phyloP scores from a whole-genome alignment of 2,113 vertebrate species.

The Centrocercus urophasianus region DNA sequence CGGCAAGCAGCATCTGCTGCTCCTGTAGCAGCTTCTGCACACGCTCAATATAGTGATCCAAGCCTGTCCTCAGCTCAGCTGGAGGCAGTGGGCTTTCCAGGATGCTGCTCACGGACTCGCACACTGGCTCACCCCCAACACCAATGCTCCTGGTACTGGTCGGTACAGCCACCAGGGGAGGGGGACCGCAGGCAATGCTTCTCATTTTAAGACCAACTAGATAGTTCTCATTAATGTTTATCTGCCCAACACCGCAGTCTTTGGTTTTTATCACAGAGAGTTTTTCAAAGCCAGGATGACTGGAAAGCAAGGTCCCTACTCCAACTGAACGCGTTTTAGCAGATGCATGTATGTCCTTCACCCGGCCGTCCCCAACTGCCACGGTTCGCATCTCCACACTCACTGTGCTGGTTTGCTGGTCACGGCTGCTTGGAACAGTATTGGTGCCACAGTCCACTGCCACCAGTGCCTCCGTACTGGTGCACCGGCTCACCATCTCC shows the following conservation, averaged over 20 bases:
- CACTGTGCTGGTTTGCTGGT: slow-evolving; percentile 88
- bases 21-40: slow-evolving; percentile 95
- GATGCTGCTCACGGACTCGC: slow-evolving; percentile 1
- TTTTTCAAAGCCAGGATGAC: slow-evolving; percentile 67
- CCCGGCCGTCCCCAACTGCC: slow-evolving; percentile 89
- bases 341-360: slow-evolving; percentile 81
- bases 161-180: slow-evolving; percentile 51
- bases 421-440: slow-evolving; percentile 73
- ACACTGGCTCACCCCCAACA: slow-evolving; percentile 85
- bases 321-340: slow-evolving; percentile 87
- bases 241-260: slow-evolving; percentile 88
- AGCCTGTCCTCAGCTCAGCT: slow-evolving; percentile 67
- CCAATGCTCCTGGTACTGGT: slow-evolving; percentile 85
- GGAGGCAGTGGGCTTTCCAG: slow-evolving; percentile 42
- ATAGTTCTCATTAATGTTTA: slow-evolving; percentile 88
- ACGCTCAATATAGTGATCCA: slow-evolving; percentile 94
- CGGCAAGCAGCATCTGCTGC: slow-evolving; percentile 92
- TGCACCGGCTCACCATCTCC: slow-evolving; percentile 77
- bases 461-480: slow-evolving; percentile 76
- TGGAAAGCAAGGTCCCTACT: slow-evolving; percentile 85
- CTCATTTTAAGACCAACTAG: slow-evolving; percentile 93
- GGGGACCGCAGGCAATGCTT: slow-evolving; percentile 92
- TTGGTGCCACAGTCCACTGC: slow-evolving; percentile 82
- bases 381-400: slow-evolving; percentile 81
- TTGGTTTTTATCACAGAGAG: slow-evolving; percentile 84